These are phyloP conservation scores for Cyphomyrus plagiostoma DNA, from an alignment of 2,113 vertebrate species.

Conservation along the genomic window DNA sequence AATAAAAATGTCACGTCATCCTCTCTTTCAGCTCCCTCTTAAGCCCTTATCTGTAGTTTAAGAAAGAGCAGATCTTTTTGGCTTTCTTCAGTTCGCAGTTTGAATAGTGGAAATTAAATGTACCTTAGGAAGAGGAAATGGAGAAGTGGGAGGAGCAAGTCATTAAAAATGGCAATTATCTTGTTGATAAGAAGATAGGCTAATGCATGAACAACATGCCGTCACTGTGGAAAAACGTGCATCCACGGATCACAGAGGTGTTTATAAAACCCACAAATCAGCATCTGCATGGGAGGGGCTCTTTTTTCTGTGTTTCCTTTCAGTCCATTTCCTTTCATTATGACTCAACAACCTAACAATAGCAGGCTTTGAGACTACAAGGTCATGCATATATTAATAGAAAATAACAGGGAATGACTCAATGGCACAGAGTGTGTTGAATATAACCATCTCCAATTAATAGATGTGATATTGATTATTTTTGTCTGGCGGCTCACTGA, in stretches of 20 bases:
- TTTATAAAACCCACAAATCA: neutral
- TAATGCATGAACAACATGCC: neutral
- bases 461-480: neutral
- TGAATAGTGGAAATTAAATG: neutral
- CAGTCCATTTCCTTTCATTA: neutral
- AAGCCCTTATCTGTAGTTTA: neutral
- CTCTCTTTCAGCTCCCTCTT: neutral
- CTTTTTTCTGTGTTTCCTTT: neutral
- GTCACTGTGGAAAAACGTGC: neutral
- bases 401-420: neutral
- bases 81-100: neutral
- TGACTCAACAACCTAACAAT: neutral
- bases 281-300: neutral
- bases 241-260: neutral
- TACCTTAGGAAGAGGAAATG: neutral
- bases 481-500: neutral
- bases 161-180: neutral
- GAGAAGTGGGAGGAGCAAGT: neutral
- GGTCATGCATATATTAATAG: neutral
- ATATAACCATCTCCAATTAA: neutral
- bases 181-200: neutral
- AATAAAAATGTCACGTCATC: neutral
- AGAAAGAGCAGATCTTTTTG: constrained; percentile 9
- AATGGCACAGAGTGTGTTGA: neutral
- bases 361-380: neutral